Base-by-base conservation (phyloP, 2,797 vertebrate species). In the Rallus crepitans region DNA sequence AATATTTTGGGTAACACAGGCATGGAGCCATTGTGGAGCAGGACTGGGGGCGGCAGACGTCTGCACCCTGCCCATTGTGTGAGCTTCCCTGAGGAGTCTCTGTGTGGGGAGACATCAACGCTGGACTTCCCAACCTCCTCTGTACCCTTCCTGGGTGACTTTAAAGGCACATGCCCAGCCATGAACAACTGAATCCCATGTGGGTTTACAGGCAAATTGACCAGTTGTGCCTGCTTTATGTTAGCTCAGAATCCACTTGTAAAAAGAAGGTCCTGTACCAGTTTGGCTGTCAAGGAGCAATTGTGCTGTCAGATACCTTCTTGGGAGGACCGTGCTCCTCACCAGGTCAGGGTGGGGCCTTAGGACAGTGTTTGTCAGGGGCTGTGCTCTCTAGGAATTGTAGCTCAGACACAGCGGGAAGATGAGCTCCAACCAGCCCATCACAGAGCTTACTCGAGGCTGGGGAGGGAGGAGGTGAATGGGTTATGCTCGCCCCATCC, bases 171-270 rank as follows among this genome's bases (percentile, higher is more conserved):
- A 2, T 73, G 5, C 18, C 63, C 42, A 47, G 0, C 72, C 11
- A 1, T 5, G n/a, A 77, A 31, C 0, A 1, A 23, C 11, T 35
- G 60, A 64, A 57, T 45, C 65, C 82, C 17, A 0, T 28, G 0
- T 6, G 66, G 66, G n/a, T 56, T 75, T 53, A 14, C 60, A 55
- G 78, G 56, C 63, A 73, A 56, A 73, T 45, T 0, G 0, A 28
- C 87, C 87, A 73, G 48, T 39, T 0, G n/a, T 94, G 89, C 91
- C 94, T 95, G 72, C 47, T 68, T 55, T 71, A 25, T 21, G 85
- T 55, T 71, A 76, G 79, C 35, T 83, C 55, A 12, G 39, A 57
- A 45, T 89, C 91, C 85, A 28, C 85, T 75, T 57, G 57, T 73
- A 78, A 11, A 6, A 45, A 33, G 47, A 50, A 47, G 42, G 28